Evolutionary conservation across 1,140 invertebrate species (phyloP).

Genomic region (Schlechtendalia chinensis): DNA sequence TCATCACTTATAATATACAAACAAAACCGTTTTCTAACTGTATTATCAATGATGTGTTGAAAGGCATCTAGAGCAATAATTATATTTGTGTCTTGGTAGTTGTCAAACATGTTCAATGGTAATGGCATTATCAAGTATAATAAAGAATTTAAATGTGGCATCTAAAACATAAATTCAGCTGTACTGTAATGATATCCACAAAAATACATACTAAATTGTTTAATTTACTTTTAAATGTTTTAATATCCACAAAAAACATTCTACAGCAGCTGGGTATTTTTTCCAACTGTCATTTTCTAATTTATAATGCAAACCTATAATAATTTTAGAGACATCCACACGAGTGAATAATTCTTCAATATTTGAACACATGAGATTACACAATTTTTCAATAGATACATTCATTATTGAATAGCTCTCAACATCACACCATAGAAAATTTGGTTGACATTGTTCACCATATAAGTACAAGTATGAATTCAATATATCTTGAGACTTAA

Average conservation of each 20-base stretch:
- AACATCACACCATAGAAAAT: constrained; percentile 13
- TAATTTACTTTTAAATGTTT: constrained; percentile 33
- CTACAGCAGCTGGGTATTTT: constrained; percentile 41
- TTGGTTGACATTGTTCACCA: constrained; percentile 38
- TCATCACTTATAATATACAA: not conserved
- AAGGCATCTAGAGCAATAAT: constrained; percentile 17
- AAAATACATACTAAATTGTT: not conserved
- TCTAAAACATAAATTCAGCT: constrained; percentile 7
- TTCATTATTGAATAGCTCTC: constrained; percentile 16
- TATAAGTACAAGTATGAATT: constrained; percentile 17
- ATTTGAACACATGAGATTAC: not conserved
- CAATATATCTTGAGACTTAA: constrained; percentile 7
- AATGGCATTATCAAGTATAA: constrained; percentile 40
- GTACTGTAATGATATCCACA: not conserved
- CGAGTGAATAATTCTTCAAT: constrained; percentile 20
- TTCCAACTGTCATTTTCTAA: constrained; percentile 33
- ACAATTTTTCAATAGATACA: constrained; percentile 34
- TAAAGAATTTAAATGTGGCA: constrained; percentile 40
- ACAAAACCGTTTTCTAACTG: constrained; percentile 27
- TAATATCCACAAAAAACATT: constrained; percentile 34
- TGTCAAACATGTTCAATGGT: constrained; percentile 42
- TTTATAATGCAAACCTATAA: constrained; percentile 13
- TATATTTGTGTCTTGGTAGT: constrained; percentile 30
- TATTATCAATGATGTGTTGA: constrained; percentile 40
- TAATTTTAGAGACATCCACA: constrained; percentile 1